These are phyloP conservation scores for Phoeniculus purpureus DNA, from an alignment of 2,797 vertebrate species.

Conservation along the genomic window DNA sequence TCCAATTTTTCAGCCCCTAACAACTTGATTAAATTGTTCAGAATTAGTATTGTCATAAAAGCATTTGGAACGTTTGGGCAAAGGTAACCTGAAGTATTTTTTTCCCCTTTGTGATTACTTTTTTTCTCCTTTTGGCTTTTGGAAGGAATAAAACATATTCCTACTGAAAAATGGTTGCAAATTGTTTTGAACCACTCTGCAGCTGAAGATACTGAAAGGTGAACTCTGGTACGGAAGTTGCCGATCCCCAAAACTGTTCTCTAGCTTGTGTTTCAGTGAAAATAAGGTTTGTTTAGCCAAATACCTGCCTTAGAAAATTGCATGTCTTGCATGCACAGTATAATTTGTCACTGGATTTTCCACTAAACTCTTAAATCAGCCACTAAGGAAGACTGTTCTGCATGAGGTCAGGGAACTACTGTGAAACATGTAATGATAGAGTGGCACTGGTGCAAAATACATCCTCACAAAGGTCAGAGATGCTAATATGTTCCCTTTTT, in stretches of 20 bases:
- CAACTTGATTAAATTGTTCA: background rate
- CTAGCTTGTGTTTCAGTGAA: slow-evolving; percentile 57
- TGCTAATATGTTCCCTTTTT: background rate
- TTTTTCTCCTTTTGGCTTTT: slow-evolving; percentile 5
- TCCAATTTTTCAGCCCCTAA: background rate
- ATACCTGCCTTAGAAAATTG: slow-evolving; percentile 4
- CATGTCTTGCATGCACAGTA: slow-evolving; percentile 46
- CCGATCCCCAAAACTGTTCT: slow-evolving; percentile 20
- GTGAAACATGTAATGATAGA: background rate
- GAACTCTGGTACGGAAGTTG: slow-evolving; percentile 44
- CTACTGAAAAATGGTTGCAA: slow-evolving; percentile 47
- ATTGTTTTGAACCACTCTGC: slow-evolving; percentile 48
- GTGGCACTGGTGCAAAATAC: background rate
- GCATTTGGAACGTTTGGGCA: background rate
- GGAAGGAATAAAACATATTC: slow-evolving; percentile 51
- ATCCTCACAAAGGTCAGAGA: background rate
- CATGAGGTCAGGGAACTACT: background rate
- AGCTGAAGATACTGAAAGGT: slow-evolving; percentile 63
- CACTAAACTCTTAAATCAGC: slow-evolving; percentile 15
- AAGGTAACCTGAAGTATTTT: background rate
- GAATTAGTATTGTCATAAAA: background rate
- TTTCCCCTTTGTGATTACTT: slow-evolving; percentile 31
- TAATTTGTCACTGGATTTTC: slow-evolving; percentile 23
- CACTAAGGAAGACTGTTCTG: background rate
- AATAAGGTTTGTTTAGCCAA: slow-evolving; percentile 40